Conservation (phyloP, 2,113 vertebrate genomes). For the Lycaon pictus region DNA sequence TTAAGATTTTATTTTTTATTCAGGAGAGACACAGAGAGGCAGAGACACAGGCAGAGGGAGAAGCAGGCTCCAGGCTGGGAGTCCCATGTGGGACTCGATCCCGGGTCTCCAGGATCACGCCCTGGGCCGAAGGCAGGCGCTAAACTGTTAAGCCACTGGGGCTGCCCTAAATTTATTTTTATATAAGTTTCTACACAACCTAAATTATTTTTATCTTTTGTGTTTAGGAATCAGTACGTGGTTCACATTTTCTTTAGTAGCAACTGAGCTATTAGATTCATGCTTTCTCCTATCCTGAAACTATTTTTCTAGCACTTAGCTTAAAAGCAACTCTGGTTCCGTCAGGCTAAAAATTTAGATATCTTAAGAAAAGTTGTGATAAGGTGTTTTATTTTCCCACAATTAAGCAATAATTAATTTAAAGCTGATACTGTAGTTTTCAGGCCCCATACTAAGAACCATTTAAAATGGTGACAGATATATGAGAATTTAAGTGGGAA, state of each 20-base stretch:
- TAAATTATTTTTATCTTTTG: not conserved
- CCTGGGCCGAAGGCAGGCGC: no score
- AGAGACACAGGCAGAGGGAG: no score
- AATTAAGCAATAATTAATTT: constrained; percentile 12
- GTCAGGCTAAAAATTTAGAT: not conserved
- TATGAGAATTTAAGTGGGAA: not conserved
- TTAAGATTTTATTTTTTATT: no score
- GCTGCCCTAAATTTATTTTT: no score
- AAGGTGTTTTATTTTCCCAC: not conserved
- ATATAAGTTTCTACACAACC: no score
- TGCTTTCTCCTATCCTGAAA: not conserved
- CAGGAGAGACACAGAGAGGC: no score
- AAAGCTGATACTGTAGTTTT: not conserved
- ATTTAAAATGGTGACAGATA: not conserved
- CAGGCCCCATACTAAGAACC: not conserved
- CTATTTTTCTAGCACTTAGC: not conserved
- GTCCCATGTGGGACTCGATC: no score
- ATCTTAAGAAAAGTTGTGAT: not conserved
- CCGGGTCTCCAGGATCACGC: no score
- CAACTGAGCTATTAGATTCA: not conserved
- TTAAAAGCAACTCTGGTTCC: not conserved
- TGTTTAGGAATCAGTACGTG: not conserved
- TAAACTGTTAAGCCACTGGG: no score
- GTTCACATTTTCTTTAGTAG: not conserved
- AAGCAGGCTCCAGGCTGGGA: no score